Evolutionary conservation across 2,797 vertebrate genomes (phyloP), one percentile per base, ranked within the genome.

Genomic region (Sebastes itinus): DNA sequence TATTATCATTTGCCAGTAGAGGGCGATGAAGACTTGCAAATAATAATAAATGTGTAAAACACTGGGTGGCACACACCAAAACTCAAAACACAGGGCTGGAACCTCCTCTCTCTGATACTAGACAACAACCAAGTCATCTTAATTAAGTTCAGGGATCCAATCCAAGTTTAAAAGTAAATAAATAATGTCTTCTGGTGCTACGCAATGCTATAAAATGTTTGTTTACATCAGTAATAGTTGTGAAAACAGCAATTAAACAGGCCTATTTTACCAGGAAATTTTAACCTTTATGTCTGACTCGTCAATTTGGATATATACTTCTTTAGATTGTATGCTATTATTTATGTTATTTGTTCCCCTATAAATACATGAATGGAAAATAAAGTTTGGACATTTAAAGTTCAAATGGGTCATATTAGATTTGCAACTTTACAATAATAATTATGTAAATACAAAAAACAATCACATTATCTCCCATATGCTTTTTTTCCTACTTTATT

Each of bases 1-100:
- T 30, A 12, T 13, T 9, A 25, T 35, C 1, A 18, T 70, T 25
- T 30, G 13, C 78, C 90, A 87, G 10, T 27, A 90, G 92, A 87
- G 88, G 90, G 83, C 72, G 8, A 20, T 60, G 1, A 84, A 70
- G 76, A 33, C 72, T 28, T 52, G 1, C 6, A 75, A 59, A 72
- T 80, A 12, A 65, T 52, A 54, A 13, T 13, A 63, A 54, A 28
- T 1, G 8, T 23, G 2, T 23, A 4, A 32, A 62, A 61, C 30
- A 8, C 6, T 3, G 14, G 38, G 38, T 3, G 12, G 12, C 13
- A 18, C 2, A 3, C 22, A 33, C 5, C 14, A 38, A 22, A 38
- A 54, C 18, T 38, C 7, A 59, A 76, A 67, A 71, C 35, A 9
- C 27, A 46, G 33, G 16, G 23, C 16, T 54, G 22, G 12, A 56